Percentiles rank a stretch among this genome's conserved stretches.
phyloP scores from a whole-genome alignment of 2,113 vertebrate species.

The Mormyrus iriodes region DNA sequence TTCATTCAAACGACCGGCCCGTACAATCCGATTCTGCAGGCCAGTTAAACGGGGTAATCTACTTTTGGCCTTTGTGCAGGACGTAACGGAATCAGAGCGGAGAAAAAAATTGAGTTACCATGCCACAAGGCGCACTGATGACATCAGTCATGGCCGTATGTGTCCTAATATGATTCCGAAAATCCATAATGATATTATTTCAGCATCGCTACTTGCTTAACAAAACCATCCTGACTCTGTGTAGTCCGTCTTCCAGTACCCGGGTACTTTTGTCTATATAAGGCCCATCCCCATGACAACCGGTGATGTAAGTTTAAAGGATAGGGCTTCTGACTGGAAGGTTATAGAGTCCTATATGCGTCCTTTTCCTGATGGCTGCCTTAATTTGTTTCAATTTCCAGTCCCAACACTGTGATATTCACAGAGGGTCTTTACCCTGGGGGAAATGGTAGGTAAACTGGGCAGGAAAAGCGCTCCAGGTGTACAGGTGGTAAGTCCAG shows the following conservation, averaged over 20 bases:
- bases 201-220: neutral
- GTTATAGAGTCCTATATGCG: neutral
- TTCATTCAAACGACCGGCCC: neutral
- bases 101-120: constrained; percentile 9
- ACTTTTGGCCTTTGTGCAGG: neutral
- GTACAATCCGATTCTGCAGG: neutral
- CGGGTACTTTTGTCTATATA: neutral
- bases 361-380: neutral
- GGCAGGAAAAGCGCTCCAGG: neutral
- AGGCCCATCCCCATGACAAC: neutral
- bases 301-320: neutral
- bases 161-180: constrained; percentile 8
- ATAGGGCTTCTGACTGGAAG: neutral
- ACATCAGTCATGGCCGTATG: neutral
- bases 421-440: neutral
- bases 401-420: neutral
- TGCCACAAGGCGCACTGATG: neutral
- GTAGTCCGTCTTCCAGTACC: neutral
- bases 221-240: neutral
- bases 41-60: constrained; percentile 6
- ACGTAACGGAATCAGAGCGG: neutral
- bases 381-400: neutral
- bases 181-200: neutral
- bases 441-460: neutral
- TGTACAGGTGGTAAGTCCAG: neutral